A percentile compares a stretch with the other conserved stretches of the same genome.
phyloP scores from a whole-genome alignment of 2,888 invertebrate species.

The Caenorhabditis becei region DNA sequence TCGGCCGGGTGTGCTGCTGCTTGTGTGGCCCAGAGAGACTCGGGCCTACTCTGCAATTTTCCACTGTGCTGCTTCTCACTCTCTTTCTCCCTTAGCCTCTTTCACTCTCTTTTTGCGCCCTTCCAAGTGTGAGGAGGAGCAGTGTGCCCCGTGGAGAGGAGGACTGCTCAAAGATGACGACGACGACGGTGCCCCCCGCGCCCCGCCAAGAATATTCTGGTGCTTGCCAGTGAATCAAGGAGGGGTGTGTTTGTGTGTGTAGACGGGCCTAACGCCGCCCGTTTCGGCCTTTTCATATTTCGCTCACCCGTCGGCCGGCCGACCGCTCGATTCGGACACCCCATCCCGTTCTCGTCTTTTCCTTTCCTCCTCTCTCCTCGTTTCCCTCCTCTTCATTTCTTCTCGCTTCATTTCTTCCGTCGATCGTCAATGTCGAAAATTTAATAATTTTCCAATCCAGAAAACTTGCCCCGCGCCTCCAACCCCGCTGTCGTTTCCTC shows the following conservation, averaged over 20 bases:
- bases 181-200: constrained; percentile 10
- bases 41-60: constrained; percentile 30
- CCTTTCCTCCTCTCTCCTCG: background rate
- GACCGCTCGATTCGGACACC: constrained; percentile 9
- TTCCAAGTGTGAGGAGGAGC: background rate
- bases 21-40: constrained; percentile 47
- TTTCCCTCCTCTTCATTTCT: background rate
- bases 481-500: constrained; percentile 4
- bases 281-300: constrained; percentile 19
- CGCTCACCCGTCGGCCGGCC: constrained; percentile 10
- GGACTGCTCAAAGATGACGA: constrained; percentile 6
- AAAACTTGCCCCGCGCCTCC: constrained; percentile 48
- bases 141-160: too few relatives aligned
- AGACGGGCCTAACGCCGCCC: constrained; percentile 30
- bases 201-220: constrained; percentile 19
- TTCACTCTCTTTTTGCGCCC: constrained; percentile 8
- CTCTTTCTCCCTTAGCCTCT: background rate
- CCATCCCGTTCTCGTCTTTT: constrained; percentile 10
- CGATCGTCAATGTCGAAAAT: background rate
- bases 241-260: constrained; percentile 14
- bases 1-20: constrained; percentile 39
- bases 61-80: background rate
- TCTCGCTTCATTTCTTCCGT: background rate
- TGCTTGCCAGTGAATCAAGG: constrained; percentile 12
- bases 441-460: constrained; percentile 29